A percentile compares a stretch with the other conserved stretches of the same genome.
Conservation (phyloP, 2,888 invertebrate species). For the Morinoia aosen region DNA sequence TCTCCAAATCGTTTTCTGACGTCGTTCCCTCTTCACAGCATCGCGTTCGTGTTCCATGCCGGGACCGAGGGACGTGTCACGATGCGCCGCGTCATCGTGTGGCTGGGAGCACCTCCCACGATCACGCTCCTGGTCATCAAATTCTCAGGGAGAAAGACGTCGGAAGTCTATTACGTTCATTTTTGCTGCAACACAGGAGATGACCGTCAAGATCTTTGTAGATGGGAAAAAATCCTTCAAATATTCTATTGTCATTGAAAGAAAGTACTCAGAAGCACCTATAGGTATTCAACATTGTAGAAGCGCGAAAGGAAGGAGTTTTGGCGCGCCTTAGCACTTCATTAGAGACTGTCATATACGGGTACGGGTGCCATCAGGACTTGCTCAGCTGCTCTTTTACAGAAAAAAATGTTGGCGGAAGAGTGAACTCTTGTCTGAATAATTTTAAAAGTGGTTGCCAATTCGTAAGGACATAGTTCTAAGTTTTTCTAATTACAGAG, state of each 20-base stretch:
- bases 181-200: slow-evolving; percentile 5
- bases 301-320: not conserved
- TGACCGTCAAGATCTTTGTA: slow-evolving; percentile 7
- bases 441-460: no score
- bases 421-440: not conserved
- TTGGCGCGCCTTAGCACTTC: not conserved
- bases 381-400: not conserved
- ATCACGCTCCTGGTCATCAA: not conserved
- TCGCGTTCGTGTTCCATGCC: not conserved
- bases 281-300: not conserved
- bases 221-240: not conserved
- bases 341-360: not conserved
- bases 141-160: not conserved
- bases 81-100: not conserved
- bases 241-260: slow-evolving; percentile 13
- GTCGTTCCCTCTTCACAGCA: not conserved
- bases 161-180: not conserved
- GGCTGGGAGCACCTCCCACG: not conserved
- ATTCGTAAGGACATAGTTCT: not conserved
- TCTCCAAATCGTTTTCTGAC: not conserved
- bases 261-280: not conserved
- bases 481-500: not conserved
- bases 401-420: not conserved
- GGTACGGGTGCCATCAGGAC: not conserved
- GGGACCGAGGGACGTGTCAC: not conserved